Base-by-base conservation (phyloP, 2,113 vertebrate genomes). In the Vulpes vulpes region DNA sequence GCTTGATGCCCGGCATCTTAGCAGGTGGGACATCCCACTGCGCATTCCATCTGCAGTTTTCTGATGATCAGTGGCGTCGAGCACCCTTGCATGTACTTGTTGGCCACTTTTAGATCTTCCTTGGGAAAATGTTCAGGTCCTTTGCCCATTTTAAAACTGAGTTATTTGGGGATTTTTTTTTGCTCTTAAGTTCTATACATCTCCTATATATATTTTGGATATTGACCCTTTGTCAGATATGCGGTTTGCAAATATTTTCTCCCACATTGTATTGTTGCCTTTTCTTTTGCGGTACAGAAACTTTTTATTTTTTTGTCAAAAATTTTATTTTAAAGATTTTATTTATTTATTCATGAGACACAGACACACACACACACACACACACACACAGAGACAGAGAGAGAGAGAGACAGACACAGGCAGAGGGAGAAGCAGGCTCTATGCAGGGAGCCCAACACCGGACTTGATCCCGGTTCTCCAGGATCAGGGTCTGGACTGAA, bases 1-100 rank as follows among this genome's bases (percentile, higher is more conserved):
- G 1, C 15, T 0, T 0, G 23, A 7, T 2, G 17, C 9, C 0
- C 0, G 32, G 2, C 32, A 2, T 32, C 22, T 5, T 8, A 0
- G 20, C 6, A 2, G 57, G 2, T 20, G 38, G 2, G 20, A 8
- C 0, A 1, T 1, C 27, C 15, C 49, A 0, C 0, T 0, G 25
- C 2, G 17, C 49, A 9, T 86, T 1, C 0, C 2, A 10, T 3
- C 53, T 8, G 64, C 64, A 3, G 49, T 8, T 4, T 64, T 8
- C 84, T 20, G 84, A 27, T 1, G 20, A 25, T 3, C 8, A 17
- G 30, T 62, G 87, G 11, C 1, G 57, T 1, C n/a, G 1, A n/a
- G 43, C 38, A 17, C 5, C 30, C 51, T 12, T 35, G 12, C 23
- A 17, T 19, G 19, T 17, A 9, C 38, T 25, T 51, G 57, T 51